These are phyloP conservation scores for Eumacrocentrus americanus DNA, from an alignment of 2,888 invertebrate species.

Conservation along the genomic window DNA sequence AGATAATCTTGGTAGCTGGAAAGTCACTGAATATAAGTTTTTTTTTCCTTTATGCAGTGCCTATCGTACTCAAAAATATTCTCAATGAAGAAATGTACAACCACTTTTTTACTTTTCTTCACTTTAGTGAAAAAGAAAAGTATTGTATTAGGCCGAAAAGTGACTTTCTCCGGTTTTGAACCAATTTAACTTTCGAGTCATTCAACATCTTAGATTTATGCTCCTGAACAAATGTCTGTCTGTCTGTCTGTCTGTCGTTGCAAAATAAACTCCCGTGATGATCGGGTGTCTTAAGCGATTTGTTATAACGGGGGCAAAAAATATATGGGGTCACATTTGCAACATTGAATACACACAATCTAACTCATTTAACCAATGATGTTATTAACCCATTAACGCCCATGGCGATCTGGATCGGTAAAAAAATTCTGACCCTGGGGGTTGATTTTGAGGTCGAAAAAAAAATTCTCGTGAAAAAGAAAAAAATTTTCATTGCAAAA, in stretches of 20 bases:
- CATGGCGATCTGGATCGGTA: conserved; percentile 2
- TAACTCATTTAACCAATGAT: conserved; percentile 23
- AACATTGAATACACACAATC: conserved; percentile 20
- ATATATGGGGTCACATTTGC: neutral
- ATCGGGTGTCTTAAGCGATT: neutral
- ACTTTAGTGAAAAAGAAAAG: too few relatives aligned
- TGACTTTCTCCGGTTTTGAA: too few relatives aligned
- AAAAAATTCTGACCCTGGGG: conserved; percentile 21
- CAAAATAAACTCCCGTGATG: conserved; percentile 13
- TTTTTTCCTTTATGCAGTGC: conserved; percentile 38
- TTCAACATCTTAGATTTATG: too few relatives aligned
- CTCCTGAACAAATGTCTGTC: too few relatives aligned
- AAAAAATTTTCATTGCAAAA: too few relatives aligned
- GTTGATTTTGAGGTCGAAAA: too few relatives aligned
- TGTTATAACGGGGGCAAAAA: conserved; percentile 1
- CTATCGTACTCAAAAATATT: conserved; percentile 33
- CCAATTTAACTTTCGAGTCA: too few relatives aligned
- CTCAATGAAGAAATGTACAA: conserved; percentile 23
- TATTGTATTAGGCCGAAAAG: too few relatives aligned
- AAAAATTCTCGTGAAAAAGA: too few relatives aligned
- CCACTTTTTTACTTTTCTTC: too few relatives aligned
- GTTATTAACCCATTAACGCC: conserved; percentile 13
- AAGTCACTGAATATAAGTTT: conserved; percentile 34
- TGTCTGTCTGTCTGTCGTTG: too few relatives aligned
- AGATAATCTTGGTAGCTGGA: conserved; percentile 23